Conservation (phyloP, 2,888 invertebrate genomes). For the Drosophila percnosoma region DNA sequence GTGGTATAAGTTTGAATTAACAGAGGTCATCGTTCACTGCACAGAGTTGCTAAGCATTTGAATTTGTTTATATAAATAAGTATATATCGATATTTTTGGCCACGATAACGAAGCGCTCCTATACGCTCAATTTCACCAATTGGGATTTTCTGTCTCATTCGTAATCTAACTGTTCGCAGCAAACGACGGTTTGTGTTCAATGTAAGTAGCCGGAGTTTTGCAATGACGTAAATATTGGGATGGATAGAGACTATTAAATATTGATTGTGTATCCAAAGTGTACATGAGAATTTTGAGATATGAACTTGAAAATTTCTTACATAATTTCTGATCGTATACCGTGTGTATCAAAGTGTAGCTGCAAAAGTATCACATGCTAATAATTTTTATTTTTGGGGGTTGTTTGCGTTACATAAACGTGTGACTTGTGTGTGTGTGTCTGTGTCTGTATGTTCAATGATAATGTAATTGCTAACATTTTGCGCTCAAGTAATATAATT, state of each 20-base stretch:
- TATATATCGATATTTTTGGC: conserved; percentile 23
- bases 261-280: conserved; percentile 43
- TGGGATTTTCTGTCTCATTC: conserved; percentile 61
- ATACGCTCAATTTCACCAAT: conserved; percentile 27
- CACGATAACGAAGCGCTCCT: conserved; percentile 5
- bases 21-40: not conserved
- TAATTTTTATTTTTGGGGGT: conserved; percentile 59
- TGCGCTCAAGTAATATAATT: conserved; percentile 28
- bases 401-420: conserved; percentile 75
- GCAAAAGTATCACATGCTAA: conserved; percentile 26
- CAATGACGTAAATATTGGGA: conserved; percentile 69
- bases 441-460: conserved; percentile 22
- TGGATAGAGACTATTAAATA: conserved; percentile 33
- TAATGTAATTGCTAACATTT: conserved; percentile 6
- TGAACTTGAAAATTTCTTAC: conserved; percentile 20
- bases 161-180: conserved; percentile 62
- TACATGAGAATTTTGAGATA: conserved; percentile 8
- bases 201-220: conserved; percentile 77
- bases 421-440: conserved; percentile 39
- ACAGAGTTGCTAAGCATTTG: not conserved
- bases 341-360: conserved; percentile 1
- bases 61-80: not conserved
- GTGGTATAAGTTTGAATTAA: not conserved
- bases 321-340: conserved; percentile 26
- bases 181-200: conserved; percentile 79